Evolutionary conservation across 2,888 invertebrate species (phyloP).

Genomic region (Diaprepes abbreviatus): DNA sequence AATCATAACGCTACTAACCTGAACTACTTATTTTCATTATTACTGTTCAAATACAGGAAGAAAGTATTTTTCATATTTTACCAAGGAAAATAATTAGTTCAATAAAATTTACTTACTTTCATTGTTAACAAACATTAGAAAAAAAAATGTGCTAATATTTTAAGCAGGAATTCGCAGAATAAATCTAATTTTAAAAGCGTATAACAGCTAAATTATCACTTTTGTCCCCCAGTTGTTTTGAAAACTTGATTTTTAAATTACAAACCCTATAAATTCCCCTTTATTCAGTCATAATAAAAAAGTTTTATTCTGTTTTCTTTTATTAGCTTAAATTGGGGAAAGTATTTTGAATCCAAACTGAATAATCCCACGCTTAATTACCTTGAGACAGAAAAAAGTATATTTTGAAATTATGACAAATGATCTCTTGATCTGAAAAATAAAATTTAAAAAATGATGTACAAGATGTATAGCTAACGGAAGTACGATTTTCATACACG

Average conservation of each 20-base stretch:
- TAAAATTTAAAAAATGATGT: neutral
- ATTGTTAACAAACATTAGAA: too few species aligned
- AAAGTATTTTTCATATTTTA: too few species aligned
- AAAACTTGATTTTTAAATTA: slow-evolving; percentile 14
- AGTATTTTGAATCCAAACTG: slow-evolving; percentile 8
- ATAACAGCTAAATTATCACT: neutral
- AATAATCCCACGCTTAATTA: slow-evolving; percentile 1
- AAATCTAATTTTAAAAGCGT: neutral
- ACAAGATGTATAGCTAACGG: neutral
- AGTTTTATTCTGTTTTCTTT: slow-evolving; percentile 5
- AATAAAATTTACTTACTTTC: too few species aligned
- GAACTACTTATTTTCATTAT: too few species aligned
- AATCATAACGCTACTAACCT: too few species aligned
- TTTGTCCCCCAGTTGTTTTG: neutral
- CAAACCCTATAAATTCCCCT: slow-evolving; percentile 8
- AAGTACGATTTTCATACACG: too few species aligned
- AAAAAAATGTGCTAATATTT: too few species aligned
- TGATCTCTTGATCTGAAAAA: neutral
- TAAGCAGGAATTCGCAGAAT: too few species aligned
- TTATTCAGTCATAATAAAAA: neutral
- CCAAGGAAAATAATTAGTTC: too few species aligned
- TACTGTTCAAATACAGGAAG: too few species aligned
- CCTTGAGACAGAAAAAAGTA: neutral
- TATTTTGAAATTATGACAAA: neutral
- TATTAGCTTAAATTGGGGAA: slow-evolving; percentile 4